Conservation (phyloP, 2,888 invertebrate genomes). For the Trichopoda pennipes region DNA sequence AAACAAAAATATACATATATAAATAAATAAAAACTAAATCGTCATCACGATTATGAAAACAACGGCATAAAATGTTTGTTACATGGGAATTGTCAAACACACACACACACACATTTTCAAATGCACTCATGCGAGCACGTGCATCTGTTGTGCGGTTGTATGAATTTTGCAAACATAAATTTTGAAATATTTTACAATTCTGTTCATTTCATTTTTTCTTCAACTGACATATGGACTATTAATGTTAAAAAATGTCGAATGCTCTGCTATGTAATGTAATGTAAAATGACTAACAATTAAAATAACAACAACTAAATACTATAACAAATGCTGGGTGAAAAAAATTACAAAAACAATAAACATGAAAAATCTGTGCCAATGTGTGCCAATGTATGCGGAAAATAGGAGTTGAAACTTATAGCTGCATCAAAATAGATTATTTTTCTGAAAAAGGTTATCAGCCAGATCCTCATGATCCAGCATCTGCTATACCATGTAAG, state of each 20-base stretch:
- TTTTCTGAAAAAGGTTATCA: conserved; percentile 92
- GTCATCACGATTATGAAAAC: too few species aligned
- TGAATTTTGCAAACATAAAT: conserved; percentile 33
- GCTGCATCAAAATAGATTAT: conserved; percentile 92
- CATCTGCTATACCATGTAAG: conserved; percentile 97
- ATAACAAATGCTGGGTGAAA: conserved; percentile 13
- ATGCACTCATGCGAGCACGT: conserved; percentile 15
- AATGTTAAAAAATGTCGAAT: conserved; percentile 68
- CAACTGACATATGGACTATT: conserved; percentile 60
- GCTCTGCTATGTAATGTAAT: conserved; percentile 29
- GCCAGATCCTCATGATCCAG: conserved; percentile 93
- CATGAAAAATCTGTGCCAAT: background rate
- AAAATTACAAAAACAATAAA: conserved; percentile 39
- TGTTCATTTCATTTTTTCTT: conserved; percentile 29
- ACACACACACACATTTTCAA: background rate
- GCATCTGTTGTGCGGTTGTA: conserved; percentile 9
- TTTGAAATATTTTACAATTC: conserved; percentile 39
- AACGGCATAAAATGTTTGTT: conserved; percentile 7
- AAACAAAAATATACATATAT: too few species aligned
- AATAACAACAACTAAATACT: conserved; percentile 48
- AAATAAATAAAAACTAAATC: background rate
- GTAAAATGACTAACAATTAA: conserved; percentile 53
- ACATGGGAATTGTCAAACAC: conserved; percentile 12
- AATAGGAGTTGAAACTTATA: conserved; percentile 77
- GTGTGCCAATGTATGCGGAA: background rate